A percentile compares a stretch with the other conserved stretches of the same genome.
These are phyloP conservation scores for Notechis scutatus DNA, from an alignment of 2,113 vertebrate genomes.

Conservation along the genomic window DNA sequence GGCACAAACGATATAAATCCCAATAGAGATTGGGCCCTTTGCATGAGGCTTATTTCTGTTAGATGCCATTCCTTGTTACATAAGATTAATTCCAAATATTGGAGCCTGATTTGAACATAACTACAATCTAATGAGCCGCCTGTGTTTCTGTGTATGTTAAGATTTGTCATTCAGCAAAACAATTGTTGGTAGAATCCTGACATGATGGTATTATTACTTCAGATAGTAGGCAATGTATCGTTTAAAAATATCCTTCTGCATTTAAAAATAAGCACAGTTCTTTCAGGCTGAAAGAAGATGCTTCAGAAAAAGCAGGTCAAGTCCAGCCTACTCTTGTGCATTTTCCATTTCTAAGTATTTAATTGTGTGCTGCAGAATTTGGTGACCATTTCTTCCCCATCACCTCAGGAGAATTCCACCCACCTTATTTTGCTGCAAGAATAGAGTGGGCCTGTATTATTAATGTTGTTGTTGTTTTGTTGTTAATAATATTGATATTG, in stretches of 20 bases:
- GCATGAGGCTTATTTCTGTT: background rate
- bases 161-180: background rate
- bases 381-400: background rate
- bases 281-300: background rate
- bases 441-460: background rate
- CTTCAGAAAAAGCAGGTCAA: background rate
- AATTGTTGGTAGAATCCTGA: background rate
- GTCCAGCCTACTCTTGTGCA: background rate
- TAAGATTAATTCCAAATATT: background rate
- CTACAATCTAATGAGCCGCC: background rate
- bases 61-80: background rate
- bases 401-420: background rate
- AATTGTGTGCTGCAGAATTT: background rate
- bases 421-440: background rate
- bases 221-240: background rate
- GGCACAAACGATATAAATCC: background rate
- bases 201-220: background rate
- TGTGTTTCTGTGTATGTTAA: background rate
- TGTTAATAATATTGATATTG: too few species aligned
- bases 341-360: background rate
- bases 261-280: background rate
- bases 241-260: background rate
- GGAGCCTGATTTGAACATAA: background rate
- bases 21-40: background rate
- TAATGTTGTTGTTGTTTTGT: background rate